Conservation (phyloP, 2,113 vertebrate genomes). For the Myotis brandtii region DNA sequence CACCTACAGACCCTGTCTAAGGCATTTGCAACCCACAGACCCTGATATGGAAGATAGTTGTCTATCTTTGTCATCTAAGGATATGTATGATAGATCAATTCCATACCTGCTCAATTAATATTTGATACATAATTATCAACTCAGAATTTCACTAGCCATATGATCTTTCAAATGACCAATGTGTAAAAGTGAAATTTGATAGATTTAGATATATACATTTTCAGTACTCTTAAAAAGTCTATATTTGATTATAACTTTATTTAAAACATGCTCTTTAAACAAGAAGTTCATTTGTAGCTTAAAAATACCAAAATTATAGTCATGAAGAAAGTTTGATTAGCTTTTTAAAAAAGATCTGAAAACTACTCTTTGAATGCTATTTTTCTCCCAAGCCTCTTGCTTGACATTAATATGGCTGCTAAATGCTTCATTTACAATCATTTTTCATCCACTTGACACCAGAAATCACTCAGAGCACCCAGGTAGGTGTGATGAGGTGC, state of each 20-base stretch:
- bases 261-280: not conserved
- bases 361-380: not conserved
- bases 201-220: not conserved
- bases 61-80: not conserved
- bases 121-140: not conserved
- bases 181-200: not conserved
- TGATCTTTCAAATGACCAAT: not conserved
- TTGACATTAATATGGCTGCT: constrained; percentile 50
- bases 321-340: not conserved
- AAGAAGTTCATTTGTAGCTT: not conserved
- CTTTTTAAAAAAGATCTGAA: not conserved
- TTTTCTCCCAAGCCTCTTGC: constrained; percentile 41
- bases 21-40: not conserved
- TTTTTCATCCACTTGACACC: constrained; percentile 59
- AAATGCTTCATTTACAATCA: constrained; percentile 71
- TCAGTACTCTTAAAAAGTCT: not conserved
- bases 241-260: not conserved
- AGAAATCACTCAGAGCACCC: constrained; percentile 58
- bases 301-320: not conserved
- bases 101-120: not conserved
- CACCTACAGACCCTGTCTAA: not conserved
- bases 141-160: not conserved
- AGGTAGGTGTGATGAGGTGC: constrained; percentile 5
- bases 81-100: not conserved
- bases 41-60: not conserved